Evolutionary conservation across 2,113 vertebrate genomes (phyloP), one percentile per base, ranked within the genome.

Genomic region (Pandion haliaetus): DNA sequence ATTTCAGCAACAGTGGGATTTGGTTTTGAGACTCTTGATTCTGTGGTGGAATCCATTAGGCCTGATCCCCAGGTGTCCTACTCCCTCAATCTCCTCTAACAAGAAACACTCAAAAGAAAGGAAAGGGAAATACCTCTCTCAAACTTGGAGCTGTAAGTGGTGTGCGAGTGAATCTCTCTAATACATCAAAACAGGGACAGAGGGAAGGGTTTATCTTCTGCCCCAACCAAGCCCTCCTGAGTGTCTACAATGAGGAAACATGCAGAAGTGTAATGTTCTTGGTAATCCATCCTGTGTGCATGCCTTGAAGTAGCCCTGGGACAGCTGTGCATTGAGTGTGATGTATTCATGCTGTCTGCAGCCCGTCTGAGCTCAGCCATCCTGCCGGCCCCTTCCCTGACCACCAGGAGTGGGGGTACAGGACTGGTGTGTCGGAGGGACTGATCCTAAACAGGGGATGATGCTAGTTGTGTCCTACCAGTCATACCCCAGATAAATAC

Each of bases 41-140:
- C 70, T 78, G 32, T 88, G 72, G 55, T 88, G 89, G 84, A 91
- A 90, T 94, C 71, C 21, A 29, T 93, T 87, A 76, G 62, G 70
- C 80, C 50, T 91, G 58, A 80, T 95, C 86, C 62, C 84, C 74
- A 91, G 86, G 50, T 80, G 86, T 94, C 49, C 83, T 36, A 18
- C 78, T 93, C 73, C 65, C 24, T 84, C 89, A 72, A 4, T 79
- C 66, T 93, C 42, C 59, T 82, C 67, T 87, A 95, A 90, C 45
- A 86, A 59, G 92, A 88, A 90, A 91, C 74, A 31, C 52, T 90
- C 38, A 74, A 44, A n/a, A 90, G 58, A 57, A 82, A 50, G 61
- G 54, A 87, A 36, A 25, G 17, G 49, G 59, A 88, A 73, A 70
- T 77, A 36, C 63, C 49, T 38, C 55, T 82, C 50, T 94, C 65